phyloP scores from a whole-genome alignment of 2,113 vertebrate species.

The Aspidoscelis tigris region DNA sequence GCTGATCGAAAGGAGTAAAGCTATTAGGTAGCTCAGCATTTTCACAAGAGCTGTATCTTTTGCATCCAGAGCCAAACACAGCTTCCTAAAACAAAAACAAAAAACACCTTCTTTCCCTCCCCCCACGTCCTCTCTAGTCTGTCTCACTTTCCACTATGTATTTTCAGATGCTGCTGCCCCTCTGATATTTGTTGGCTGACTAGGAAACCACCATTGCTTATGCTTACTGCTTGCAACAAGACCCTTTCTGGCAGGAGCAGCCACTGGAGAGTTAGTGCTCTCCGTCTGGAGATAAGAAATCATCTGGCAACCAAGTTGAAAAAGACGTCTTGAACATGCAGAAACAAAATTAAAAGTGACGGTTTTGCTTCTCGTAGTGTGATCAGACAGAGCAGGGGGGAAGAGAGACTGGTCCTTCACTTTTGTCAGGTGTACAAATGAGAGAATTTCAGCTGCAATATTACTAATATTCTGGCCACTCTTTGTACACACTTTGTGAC shows the following conservation, averaged over 20 bases:
- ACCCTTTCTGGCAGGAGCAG: no score
- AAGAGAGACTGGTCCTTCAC: no score
- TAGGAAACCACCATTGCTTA: not conserved
- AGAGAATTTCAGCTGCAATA: no score
- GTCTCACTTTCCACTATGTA: not conserved
- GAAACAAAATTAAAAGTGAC: not conserved
- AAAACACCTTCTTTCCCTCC: not conserved
- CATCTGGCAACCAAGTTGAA: not conserved
- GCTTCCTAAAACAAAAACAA: not conserved
- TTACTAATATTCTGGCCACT: no score
- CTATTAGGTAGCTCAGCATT: not conserved
- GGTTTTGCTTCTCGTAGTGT: not conserved
- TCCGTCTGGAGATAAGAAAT: not conserved
- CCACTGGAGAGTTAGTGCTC: not conserved
- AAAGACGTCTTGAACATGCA: not conserved
- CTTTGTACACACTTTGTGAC: no score
- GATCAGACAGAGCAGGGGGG: not conserved
- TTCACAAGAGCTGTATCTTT: not conserved
- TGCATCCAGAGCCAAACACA: not conserved
- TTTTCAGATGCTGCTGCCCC: not conserved
- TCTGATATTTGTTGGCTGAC: not conserved
- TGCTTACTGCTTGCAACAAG: no score
- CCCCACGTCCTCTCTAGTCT: not conserved
- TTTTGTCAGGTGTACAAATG: no score
- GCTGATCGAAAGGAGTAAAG: not conserved